These are phyloP conservation scores for Macrosiphum euphorbiae DNA, from an alignment of 2,888 invertebrate species.

Conservation along the genomic window DNA sequence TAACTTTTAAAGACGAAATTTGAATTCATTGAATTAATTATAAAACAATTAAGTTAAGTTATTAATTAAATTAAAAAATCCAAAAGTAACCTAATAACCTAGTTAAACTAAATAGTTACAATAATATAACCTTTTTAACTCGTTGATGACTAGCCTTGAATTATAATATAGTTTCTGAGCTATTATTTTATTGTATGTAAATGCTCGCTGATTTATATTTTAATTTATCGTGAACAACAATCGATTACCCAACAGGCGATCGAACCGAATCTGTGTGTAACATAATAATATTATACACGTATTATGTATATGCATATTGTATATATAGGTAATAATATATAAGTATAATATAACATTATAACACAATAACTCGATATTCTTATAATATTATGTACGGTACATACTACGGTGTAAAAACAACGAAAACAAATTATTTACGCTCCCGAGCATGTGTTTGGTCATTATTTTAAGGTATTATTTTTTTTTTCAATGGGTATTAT, in stretches of 20 bases:
- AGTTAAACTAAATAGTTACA: too few species aligned
- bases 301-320: neutral
- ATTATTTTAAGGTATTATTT: neutral
- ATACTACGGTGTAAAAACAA: neutral
- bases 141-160: too few species aligned
- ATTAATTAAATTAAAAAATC: too few species aligned
- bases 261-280: neutral
- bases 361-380: neutral
- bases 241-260: neutral
- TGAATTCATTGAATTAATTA: too few species aligned
- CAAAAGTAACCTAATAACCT: too few species aligned
- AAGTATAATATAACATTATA: neutral
- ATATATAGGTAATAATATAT: neutral
- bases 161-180: neutral
- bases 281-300: neutral
- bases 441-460: neutral
- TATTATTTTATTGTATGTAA: neutral
- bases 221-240: conserved; percentile 10
- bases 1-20: too few species aligned
- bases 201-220: neutral
- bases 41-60: too few species aligned
- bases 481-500: neutral
- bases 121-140: too few species aligned
- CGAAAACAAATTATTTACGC: conserved; percentile 22
- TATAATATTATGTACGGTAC: conserved; percentile 4